Percentiles rank a stretch among this genome's conserved stretches.
Evolutionary conservation across 2,113 vertebrate genomes (phyloP).

Genomic region (Todiramphus chloris): DNA sequence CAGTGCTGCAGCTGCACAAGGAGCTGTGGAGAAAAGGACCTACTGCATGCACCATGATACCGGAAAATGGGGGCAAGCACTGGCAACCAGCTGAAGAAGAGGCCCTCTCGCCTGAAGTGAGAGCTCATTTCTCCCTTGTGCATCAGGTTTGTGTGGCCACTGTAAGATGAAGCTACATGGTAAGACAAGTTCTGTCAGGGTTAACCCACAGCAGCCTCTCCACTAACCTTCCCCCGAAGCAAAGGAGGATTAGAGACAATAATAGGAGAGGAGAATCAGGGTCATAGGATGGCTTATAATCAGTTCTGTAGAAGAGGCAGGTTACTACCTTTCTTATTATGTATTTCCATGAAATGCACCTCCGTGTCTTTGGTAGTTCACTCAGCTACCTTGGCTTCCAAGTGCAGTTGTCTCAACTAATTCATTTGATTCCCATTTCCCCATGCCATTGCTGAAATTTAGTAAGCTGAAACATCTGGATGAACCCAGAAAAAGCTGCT

Average conservation of each 20-base stretch:
- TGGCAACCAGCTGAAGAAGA: background rate
- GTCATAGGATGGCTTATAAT: background rate
- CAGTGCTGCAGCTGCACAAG: background rate
- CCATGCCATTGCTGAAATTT: background rate
- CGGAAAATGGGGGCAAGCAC: background rate
- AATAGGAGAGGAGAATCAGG: background rate
- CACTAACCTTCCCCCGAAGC: background rate
- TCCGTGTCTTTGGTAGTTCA: background rate
- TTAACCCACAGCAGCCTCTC: background rate
- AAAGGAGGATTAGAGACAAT: conserved; percentile 2
- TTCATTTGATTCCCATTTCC: conserved; percentile 6
- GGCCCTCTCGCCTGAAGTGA: background rate
- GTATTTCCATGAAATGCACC: background rate
- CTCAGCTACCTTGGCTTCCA: background rate
- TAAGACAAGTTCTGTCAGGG: background rate
- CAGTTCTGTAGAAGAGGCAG: background rate
- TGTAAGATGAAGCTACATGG: background rate
- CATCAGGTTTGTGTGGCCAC: background rate
- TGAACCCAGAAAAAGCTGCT: background rate
- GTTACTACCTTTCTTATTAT: background rate
- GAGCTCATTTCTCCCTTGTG: background rate
- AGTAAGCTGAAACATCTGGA: background rate
- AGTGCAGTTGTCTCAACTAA: background rate
- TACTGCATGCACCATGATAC: background rate
- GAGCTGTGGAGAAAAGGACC: background rate